Percentiles rank a stretch among this genome's conserved stretches.
Conservation (phyloP, 2,113 vertebrate genomes). For the Xiphophorus maculatus region DNA sequence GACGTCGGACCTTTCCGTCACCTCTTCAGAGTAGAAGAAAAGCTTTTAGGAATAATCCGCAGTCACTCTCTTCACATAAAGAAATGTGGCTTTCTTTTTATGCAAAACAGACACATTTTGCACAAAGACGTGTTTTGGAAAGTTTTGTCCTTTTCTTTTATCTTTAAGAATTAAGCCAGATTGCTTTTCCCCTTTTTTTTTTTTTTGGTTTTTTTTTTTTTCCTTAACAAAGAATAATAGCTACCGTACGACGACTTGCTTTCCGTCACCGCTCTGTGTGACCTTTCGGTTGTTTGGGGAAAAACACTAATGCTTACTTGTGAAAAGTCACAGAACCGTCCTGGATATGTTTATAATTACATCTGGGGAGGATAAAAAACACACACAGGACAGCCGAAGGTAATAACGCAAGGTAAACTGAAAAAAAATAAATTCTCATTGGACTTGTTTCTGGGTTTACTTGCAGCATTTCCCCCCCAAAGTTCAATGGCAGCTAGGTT, state of each 20-base stretch:
- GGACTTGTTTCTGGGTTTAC: neutral
- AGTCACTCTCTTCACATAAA: neutral
- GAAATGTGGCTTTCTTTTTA: too few relatives aligned
- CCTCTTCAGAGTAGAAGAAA: conserved; percentile 2
- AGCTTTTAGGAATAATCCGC: conserved; percentile 9
- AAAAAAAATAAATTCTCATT: neutral
- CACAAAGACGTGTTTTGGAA: neutral
- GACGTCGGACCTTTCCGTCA: conserved; percentile 1
- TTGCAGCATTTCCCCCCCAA: neutral
- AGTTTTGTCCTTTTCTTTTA: neutral
- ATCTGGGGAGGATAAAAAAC: conserved; percentile 14
- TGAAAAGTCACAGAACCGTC: conserved; percentile 62
- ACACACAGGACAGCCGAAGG: neutral
- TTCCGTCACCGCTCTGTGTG: conserved; percentile 47
- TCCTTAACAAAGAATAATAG: conserved; percentile 37
- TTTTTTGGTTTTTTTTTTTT: conserved; percentile 19
- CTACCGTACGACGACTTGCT: conserved; percentile 18
- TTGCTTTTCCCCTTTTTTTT: conserved; percentile 7
- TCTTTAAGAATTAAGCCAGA: conserved; percentile 13
- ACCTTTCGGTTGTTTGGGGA: conserved; percentile 56
- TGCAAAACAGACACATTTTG: too few relatives aligned
- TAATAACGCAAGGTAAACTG: neutral
- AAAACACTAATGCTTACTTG: conserved; percentile 49
- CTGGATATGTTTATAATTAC: conserved; percentile 42
- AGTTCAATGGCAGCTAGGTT: neutral